Evolutionary conservation across 1,140 invertebrate species (phyloP), one percentile per base, ranked within the genome.

Genomic region (Neuroterus valhalla): DNA sequence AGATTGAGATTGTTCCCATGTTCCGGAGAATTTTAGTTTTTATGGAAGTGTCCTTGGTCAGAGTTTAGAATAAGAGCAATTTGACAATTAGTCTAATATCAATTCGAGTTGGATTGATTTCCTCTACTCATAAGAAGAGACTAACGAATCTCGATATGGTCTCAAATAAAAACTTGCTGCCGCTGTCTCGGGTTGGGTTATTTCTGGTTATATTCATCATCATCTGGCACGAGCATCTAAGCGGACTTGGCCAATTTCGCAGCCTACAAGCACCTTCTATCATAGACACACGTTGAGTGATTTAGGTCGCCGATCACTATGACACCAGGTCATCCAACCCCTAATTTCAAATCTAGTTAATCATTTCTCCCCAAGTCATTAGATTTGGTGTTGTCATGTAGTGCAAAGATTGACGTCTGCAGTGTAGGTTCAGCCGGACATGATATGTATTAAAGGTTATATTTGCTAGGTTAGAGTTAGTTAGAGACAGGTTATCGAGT

Each of bases 401-500:
- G 8, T 52, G 10, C 3, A 26, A 10, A 31, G 26, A n/a, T 62
- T 62, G 12, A 62, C 26, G 3, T 15, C n/a, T 8, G 55, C 5
- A 62, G 15, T 62, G 23, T 31, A 15, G 52, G 12, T 55, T 55
- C 3, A 11, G 1, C 10, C 52, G 4, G 3, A 15, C 0, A 15
- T 15, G 14, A 62, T 62, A 14, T 31, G 55, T 31, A 31, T 31
- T 31, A 31, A 6, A 31, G 55, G 21, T 15, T 26, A 26, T 23
- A 31, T 23, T 31, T 14, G 26, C n/a, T 62, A 31, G 21, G 48
- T 50, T 21, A 68, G 45, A 23, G 66, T 42, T 4, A 62, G 46
- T 62, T 48, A 31, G 55, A 71, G 68, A 38, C 46, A 77, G 77
- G 80, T 83, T 79, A 85, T 85, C 83, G 82, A 79, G 75, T 52